Evolutionary conservation across 1,140 invertebrate species (phyloP), one percentile per base, ranked within the genome.

Genomic region (Plectus sambesii): DNA sequence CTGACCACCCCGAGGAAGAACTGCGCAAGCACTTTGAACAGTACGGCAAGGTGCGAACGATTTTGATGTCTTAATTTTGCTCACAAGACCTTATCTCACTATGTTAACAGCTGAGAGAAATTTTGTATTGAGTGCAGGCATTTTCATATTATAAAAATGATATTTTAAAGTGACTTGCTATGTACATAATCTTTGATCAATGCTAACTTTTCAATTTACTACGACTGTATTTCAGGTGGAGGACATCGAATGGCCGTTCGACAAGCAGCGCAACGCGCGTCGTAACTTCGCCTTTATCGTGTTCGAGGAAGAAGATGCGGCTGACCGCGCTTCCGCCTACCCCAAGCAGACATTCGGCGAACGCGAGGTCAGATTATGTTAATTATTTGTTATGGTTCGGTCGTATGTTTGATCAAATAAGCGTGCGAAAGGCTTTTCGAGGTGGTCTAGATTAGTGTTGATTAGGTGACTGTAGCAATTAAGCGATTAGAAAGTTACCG

Each of bases 231-330:
- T 33, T 33, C 17, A 33, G 30, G 17, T 33, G 26, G 62, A 64
- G 17, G 62, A 64, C 45, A 65, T 64, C 26, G 62, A 64, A 43
- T 64, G 62, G 62, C 64, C 66, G 19, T 69, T 65, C 42, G 64
- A 67, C 47, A 67, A 67, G 41, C 44, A 53, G 20, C 60, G 60
- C 22, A 67, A 67, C 43, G 39, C 53, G n/a, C 58, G 59, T 9
- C 53, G 60, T 9, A 67, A 69, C 43, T 67, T 67, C 49, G 66
- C 66, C n/a, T 67, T 67, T 49, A 66, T 67, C 47, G 66, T 67
- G 20, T 67, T 67, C 42, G 64, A 67, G 25, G 58, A 68, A 24
- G 64, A 67, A 49, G 59, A 69, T 5, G 52, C 66, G 24, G 63
- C 64, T 9, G 66, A 63, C 38, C 30, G 35, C 2, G 62, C 64